These are phyloP conservation scores for Rhodophaea formosa DNA, from an alignment of 2,888 invertebrate genomes.

Conservation along the genomic window DNA sequence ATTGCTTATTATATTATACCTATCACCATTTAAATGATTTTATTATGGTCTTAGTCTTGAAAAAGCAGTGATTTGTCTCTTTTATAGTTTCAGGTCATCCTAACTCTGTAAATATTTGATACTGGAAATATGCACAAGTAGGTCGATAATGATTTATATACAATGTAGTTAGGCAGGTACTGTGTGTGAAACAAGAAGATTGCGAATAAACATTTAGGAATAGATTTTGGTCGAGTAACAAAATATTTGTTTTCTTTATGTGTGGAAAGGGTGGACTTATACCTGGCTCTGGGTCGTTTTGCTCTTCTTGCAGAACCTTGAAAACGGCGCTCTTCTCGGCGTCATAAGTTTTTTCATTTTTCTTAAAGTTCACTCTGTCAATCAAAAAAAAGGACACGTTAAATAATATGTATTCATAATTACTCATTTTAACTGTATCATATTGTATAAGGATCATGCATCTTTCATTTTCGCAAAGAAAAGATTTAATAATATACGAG, in stretches of 20 bases:
- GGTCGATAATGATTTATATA: conserved; percentile 9
- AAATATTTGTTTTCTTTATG: conserved; percentile 1
- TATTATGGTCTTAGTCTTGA: not conserved
- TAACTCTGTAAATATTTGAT: not conserved
- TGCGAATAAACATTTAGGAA: not conserved
- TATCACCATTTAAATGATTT: not conserved
- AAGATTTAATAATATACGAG: not conserved
- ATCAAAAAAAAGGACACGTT: conserved; percentile 28
- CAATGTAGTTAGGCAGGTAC: conserved; percentile 4
- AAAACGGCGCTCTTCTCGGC: conserved; percentile 93
- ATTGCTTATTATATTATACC: no score
- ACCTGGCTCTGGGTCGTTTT: conserved; percentile 91
- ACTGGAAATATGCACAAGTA: not conserved
- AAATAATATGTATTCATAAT: not conserved
- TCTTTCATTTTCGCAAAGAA: not conserved
- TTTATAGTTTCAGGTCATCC: not conserved
- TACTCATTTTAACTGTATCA: no score
- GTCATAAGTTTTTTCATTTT: conserved; percentile 94
- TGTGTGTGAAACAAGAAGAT: not conserved
- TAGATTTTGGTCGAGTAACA: not conserved
- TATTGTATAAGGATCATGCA: not conserved
- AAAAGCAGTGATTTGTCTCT: not conserved
- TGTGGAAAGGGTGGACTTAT: conserved; percentile 37
- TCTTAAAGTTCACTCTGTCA: conserved; percentile 95
- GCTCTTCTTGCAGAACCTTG: conserved; percentile 94